Percentiles rank a stretch among this genome's conserved stretches.
phyloP scores from a whole-genome alignment of 2,113 vertebrate species.

The Platysternon megacephalum region DNA sequence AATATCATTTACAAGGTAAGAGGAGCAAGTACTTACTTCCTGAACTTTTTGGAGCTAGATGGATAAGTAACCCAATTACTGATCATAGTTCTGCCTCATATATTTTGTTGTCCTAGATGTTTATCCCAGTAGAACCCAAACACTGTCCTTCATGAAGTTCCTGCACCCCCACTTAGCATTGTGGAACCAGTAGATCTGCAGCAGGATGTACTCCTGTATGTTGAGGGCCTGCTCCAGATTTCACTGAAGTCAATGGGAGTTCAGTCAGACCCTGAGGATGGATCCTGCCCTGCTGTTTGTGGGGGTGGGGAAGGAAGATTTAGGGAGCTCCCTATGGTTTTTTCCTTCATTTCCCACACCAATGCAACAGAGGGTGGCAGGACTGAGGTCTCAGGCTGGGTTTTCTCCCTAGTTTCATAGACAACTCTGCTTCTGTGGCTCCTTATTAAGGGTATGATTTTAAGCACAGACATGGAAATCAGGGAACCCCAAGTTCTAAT shows the following conservation, averaged over 20 bases:
- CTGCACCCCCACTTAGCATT: not conserved
- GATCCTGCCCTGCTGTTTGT: not conserved
- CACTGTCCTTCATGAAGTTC: fast-evolving
- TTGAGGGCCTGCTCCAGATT: not conserved
- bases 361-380: not conserved
- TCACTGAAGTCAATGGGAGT: not conserved
- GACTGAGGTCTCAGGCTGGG: not conserved
- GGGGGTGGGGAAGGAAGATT: not conserved
- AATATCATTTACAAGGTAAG: slow-evolving; percentile 75
- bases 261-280: not conserved
- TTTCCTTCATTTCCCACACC: not conserved
- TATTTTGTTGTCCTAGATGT: not conserved
- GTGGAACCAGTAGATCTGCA: not conserved
- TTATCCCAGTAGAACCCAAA: not conserved
- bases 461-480: not conserved
- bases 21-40: not conserved
- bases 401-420: not conserved
- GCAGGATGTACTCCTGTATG: not conserved
- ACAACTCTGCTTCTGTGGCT: not conserved
- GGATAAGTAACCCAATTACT: not conserved
- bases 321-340: not conserved
- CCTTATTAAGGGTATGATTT: not conserved
- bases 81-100: not conserved
- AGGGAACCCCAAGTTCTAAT: not conserved
- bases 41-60: not conserved